Conservation (phyloP, 2,797 vertebrate species). For the Silurus aristotelis region DNA sequence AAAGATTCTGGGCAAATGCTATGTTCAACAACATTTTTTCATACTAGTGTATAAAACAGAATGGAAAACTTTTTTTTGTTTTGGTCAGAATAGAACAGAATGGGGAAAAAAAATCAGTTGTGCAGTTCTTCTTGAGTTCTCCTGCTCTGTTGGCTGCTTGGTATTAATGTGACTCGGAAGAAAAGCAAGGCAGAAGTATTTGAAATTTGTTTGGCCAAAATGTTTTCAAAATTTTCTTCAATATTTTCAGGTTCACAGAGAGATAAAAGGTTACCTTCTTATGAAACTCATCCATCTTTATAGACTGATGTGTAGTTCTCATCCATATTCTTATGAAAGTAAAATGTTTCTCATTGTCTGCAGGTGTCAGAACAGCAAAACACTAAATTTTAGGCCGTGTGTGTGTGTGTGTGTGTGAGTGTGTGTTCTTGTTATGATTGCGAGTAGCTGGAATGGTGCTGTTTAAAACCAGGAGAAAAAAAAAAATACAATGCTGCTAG, state of each 20-base stretch:
- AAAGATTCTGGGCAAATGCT: not conserved
- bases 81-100: not conserved
- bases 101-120: not conserved
- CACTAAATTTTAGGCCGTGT: too few species aligned
- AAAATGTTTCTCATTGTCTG: not conserved
- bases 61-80: not conserved
- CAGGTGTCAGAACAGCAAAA: not conserved
- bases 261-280: not conserved
- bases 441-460: not conserved
- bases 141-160: not conserved
- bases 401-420: too few species aligned
- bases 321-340: too few species aligned
- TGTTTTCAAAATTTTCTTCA: not conserved
- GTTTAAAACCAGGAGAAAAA: constrained; percentile 41
- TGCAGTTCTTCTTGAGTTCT: not conserved
- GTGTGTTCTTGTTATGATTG: not conserved
- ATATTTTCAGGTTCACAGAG: not conserved
- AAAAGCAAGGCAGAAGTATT: not conserved
- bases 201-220: not conserved
- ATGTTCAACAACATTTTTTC: not conserved
- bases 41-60: not conserved
- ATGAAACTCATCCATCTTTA: not conserved
- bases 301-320: not conserved
- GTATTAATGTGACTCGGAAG: not conserved
- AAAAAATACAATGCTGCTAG: constrained; percentile 42